Base-by-base conservation (phyloP, 53 echinoderm and acorn worm species). In the Pentamera pediparva region DNA sequence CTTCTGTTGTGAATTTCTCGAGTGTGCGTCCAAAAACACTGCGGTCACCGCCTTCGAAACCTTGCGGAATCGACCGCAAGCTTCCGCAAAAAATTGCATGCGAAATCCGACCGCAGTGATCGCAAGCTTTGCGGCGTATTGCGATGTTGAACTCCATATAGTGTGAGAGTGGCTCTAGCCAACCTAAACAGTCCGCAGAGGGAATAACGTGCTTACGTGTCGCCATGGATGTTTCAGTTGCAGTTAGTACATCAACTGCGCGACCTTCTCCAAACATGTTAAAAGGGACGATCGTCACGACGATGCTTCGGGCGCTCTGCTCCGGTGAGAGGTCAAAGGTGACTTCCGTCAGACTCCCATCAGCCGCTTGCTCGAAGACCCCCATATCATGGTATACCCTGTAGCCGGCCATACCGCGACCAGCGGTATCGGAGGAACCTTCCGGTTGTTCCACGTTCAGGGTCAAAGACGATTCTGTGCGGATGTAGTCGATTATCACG, bases 361-460 rank as follows among this genome's bases (percentile, higher is more conserved):
- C 65, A 24, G 65, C 26, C 28, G 35, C 36, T 34, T 59, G 27
- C 43, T 37, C 34, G 25, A 49, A 61, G 0, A 59, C 59, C 35
- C 65, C 73, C 39, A 76, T 76, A 56, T 76, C 83, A 21, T 76
- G 65, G 31, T 25, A 6, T 19, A 43, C 19, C 32, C 28, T 83
- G 67, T 67, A 83, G 47, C 56, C 65, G 2, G 76, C 57, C 57
- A 83, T 36, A 35, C 76, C 83, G 30, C 74, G 56, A 12, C 83
- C 83, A 24, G 60, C 47, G 22, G 32, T 76, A 22, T 63, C 83
- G 43, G 67, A 24, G 19, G 83, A 43, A 6, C 67, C 76, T 31
- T 76, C 83, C 11, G 83, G 83, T 50, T 83, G 83, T 29, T 56
- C 67, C 18, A 69, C 65, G 59, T n/a, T 37, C 15, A 83, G 40